These are phyloP conservation scores for Cryptosula pallasiana DNA, from an alignment of 2,888 invertebrate species.

Conservation along the genomic window DNA sequence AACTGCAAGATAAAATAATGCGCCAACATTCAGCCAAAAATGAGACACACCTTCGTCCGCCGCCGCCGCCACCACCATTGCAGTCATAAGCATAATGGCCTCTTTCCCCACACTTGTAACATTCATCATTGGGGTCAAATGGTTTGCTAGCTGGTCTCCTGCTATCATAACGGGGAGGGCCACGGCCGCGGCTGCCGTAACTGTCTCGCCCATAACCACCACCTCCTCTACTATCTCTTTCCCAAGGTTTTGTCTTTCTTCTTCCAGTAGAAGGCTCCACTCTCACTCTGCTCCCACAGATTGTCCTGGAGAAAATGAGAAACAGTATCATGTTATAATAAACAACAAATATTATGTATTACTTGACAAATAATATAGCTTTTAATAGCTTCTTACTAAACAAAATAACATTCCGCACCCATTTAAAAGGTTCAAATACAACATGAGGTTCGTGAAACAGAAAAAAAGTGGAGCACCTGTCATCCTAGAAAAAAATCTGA, in stretches of 20 bases:
- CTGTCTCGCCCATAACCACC: neutral
- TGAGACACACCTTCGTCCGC: slow-evolving; percentile 14
- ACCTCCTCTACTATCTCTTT: slow-evolving; percentile 6
- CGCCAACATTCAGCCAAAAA: too few species aligned
- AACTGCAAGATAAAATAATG: too few species aligned
- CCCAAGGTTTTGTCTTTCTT: slow-evolving; percentile 9
- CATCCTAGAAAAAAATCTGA: too few species aligned
- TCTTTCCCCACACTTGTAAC: slow-evolving; percentile 29
- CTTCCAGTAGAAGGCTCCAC: slow-evolving; percentile 20
- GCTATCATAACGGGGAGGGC: neutral
- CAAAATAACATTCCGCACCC: too few species aligned
- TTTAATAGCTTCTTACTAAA: too few species aligned
- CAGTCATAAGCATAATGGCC: slow-evolving; percentile 25
- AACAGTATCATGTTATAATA: neutral
- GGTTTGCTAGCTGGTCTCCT: slow-evolving; percentile 26
- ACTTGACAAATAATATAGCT: too few species aligned
- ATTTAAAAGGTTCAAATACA: too few species aligned
- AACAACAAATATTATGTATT: too few species aligned
- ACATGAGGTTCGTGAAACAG: too few species aligned
- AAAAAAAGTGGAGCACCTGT: too few species aligned
- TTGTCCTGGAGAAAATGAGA: neutral
- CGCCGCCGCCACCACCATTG: slow-evolving; percentile 42
- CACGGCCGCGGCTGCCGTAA: neutral
- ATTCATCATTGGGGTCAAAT: slow-evolving; percentile 29
- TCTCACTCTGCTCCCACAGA: slow-evolving; percentile 13